These are phyloP conservation scores for Parasteatoda lunata DNA, from an alignment of 2,888 invertebrate genomes.

Conservation along the genomic window DNA sequence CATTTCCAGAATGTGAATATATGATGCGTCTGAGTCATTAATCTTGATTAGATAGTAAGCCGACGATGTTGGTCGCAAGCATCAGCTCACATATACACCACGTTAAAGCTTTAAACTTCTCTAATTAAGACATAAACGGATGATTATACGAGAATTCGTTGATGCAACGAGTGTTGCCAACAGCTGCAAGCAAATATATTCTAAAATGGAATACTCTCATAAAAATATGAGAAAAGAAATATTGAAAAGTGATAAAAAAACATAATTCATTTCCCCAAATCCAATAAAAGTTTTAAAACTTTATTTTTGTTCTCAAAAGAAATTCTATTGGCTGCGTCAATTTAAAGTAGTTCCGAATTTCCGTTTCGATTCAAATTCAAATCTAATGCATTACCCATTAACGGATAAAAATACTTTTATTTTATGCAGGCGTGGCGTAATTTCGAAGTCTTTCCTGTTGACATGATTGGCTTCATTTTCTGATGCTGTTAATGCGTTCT, in stretches of 20 bases:
- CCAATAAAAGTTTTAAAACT: too few species aligned
- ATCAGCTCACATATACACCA: neutral
- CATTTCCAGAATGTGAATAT: neutral
- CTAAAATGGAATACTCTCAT: too few species aligned
- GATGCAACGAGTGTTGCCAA: too few species aligned
- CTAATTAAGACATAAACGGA: neutral
- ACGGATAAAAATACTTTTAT: constrained; percentile 8
- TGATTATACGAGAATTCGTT: neutral
- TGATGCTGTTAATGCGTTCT: constrained; percentile 33
- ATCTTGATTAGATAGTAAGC: neutral
- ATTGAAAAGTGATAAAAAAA: too few species aligned
- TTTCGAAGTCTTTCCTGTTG: constrained; percentile 24
- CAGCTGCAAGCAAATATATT: too few species aligned
- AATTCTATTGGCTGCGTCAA: constrained; percentile 12
- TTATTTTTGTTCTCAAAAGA: too few species aligned
- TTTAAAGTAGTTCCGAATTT: constrained; percentile 24
- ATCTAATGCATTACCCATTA: constrained; percentile 45
- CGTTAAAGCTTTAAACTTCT: neutral
- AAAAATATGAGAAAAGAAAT: too few species aligned
- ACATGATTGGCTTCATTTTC: constrained; percentile 24
- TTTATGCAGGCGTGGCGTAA: neutral
- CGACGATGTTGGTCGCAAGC: neutral
- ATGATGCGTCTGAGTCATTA: neutral
- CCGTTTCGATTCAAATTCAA: constrained; percentile 7
- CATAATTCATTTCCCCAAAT: too few species aligned